Conservation (phyloP, 2,888 invertebrate species). For the Prionchulus punctatus region DNA sequence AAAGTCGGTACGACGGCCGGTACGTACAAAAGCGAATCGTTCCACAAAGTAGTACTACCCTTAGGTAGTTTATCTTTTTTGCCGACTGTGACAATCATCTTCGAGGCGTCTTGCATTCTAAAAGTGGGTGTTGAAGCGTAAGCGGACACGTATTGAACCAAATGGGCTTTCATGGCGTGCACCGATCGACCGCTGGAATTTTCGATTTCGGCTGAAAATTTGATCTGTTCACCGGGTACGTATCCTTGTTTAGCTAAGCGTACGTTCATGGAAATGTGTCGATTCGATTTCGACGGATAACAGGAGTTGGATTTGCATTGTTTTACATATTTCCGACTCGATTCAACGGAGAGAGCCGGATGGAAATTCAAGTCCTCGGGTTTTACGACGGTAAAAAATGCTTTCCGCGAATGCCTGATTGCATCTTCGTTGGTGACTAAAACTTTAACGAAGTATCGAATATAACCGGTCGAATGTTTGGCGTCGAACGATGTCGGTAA, state of each 20-base stretch:
- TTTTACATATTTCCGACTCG: neutral
- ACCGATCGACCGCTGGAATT: neutral
- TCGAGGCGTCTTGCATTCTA: neutral
- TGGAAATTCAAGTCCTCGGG: neutral
- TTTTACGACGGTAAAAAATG: neutral
- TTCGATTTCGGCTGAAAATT: neutral
- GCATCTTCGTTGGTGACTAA: neutral
- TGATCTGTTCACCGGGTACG: slow-evolving; percentile 3
- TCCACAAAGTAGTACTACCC: neutral
- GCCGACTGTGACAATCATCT: neutral
- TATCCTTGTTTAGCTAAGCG: neutral
- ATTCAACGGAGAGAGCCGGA: neutral
- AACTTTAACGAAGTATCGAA: slow-evolving; percentile 1
- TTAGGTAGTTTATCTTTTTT: neutral
- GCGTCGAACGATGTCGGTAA: slow-evolving; percentile 5
- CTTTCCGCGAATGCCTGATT: neutral
- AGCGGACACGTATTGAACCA: neutral
- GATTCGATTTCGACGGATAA: too few relatives aligned
- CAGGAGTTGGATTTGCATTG: too few relatives aligned
- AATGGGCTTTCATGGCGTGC: neutral
- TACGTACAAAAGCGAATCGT: neutral
- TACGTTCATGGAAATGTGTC: too few relatives aligned
- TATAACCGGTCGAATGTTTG: neutral
- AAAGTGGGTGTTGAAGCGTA: neutral
- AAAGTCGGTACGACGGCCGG: slow-evolving; percentile 6